A percentile compares a stretch with the other conserved stretches of the same genome.
These are phyloP conservation scores for Yponomeuta malinellus DNA, from an alignment of 2,888 invertebrate genomes.

Conservation along the genomic window DNA sequence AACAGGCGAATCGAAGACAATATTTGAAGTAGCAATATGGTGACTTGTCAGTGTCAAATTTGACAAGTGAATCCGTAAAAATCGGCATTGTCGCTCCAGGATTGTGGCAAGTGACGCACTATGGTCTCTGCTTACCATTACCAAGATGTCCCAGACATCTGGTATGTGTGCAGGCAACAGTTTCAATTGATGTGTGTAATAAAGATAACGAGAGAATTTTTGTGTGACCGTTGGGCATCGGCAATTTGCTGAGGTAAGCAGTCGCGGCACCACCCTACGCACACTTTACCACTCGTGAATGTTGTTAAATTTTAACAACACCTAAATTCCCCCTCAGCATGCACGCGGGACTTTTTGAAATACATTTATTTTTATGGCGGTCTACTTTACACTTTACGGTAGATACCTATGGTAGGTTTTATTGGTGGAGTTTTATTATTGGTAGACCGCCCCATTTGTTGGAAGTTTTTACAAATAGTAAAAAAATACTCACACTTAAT, in stretches of 20 bases:
- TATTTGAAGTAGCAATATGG: no score
- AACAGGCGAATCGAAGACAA: no score
- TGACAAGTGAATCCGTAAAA: no score
- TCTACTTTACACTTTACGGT: background rate
- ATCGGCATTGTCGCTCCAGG: no score
- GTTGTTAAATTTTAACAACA: conserved; percentile 53
- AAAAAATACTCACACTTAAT: background rate
- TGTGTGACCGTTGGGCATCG: background rate
- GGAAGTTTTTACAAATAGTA: background rate
- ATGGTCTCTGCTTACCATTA: no score
- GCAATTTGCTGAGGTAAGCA: background rate
- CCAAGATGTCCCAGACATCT: no score
- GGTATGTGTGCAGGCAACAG: no score
- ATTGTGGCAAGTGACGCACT: no score
- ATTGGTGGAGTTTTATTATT: background rate
- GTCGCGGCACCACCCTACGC: background rate
- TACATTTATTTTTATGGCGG: conserved; percentile 32
- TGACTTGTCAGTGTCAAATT: no score
- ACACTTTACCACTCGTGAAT: conserved; percentile 18
- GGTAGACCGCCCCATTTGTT: background rate
- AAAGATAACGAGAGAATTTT: no score
- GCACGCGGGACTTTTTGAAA: conserved; percentile 31
- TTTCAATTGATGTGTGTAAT: no score
- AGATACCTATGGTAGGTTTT: background rate
- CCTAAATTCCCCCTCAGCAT: conserved; percentile 31